Conservation (phyloP, 2,888 invertebrate species). For the Cheiracanthium punctorium region DNA sequence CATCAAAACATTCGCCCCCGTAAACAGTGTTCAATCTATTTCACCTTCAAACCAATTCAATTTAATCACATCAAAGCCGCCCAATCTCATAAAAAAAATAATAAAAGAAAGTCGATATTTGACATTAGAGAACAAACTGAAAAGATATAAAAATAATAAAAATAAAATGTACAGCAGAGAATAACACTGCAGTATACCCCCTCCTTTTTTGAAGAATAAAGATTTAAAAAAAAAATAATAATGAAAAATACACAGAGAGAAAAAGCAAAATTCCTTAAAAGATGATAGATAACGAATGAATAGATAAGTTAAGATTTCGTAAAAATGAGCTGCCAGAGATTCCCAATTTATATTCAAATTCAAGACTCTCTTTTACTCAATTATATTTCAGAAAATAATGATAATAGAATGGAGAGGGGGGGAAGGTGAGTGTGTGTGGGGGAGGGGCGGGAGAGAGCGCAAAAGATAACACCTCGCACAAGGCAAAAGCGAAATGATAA, state of each 20-base stretch:
- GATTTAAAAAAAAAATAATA: no score
- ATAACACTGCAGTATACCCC: background rate
- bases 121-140: background rate
- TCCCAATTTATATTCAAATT: slow-evolving; percentile 17
- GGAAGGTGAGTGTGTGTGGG: no score
- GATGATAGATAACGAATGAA: slow-evolving; percentile 13
- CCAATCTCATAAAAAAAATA: background rate
- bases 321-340: background rate
- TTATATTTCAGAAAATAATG: slow-evolving; percentile 13
- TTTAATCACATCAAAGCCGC: slow-evolving; percentile 4
- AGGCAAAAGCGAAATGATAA: background rate
- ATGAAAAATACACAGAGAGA: no score
- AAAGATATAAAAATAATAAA: background rate
- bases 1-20: background rate
- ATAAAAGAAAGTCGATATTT: background rate
- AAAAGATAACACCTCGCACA: slow-evolving; percentile 8
- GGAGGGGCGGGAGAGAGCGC: background rate
- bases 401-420: background rate
- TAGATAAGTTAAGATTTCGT: background rate
- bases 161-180: background rate
- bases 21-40: background rate
- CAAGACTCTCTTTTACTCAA: background rate
- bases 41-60: slow-evolving; percentile 10
- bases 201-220: background rate
- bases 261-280: background rate